These are phyloP conservation scores for Mactromeris polynyma DNA, from an alignment of 2,888 invertebrate species.

Conservation along the genomic window DNA sequence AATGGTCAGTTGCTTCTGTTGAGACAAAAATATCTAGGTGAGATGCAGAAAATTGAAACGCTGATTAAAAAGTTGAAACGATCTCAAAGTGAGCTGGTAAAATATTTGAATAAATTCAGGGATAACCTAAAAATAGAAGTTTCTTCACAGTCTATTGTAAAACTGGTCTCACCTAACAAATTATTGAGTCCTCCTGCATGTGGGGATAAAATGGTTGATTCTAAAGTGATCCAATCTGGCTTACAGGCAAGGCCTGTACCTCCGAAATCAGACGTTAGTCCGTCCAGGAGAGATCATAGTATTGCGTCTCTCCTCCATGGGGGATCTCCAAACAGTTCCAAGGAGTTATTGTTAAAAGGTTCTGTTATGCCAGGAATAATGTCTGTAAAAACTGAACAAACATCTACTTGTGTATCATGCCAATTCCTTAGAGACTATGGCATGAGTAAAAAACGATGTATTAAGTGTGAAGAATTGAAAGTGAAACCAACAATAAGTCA, in stretches of 20 bases:
- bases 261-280: not conserved
- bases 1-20: constrained; percentile 33
- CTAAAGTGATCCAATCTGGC: not conserved
- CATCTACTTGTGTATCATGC: constrained; percentile 55
- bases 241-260: not conserved
- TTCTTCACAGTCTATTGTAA: not conserved
- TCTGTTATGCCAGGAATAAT: not conserved
- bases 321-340: not conserved
- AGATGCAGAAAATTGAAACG: not conserved
- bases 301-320: constrained; percentile 30
- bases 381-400: not conserved
- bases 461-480: constrained; percentile 59
- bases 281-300: constrained; percentile 36
- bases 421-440: constrained; percentile 64
- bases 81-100: not conserved
- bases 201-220: not conserved
- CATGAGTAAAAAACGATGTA: constrained; percentile 47
- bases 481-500: not conserved
- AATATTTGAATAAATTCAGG: not conserved
- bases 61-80: constrained; percentile 8
- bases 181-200: not conserved
- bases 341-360: not conserved
- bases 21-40: constrained; percentile 20
- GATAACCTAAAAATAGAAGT: not conserved
- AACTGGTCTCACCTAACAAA: not conserved